A percentile compares a stretch with the other conserved stretches of the same genome.
Conservation (phyloP, 2,888 invertebrate species). For the Tridacna crocea region DNA sequence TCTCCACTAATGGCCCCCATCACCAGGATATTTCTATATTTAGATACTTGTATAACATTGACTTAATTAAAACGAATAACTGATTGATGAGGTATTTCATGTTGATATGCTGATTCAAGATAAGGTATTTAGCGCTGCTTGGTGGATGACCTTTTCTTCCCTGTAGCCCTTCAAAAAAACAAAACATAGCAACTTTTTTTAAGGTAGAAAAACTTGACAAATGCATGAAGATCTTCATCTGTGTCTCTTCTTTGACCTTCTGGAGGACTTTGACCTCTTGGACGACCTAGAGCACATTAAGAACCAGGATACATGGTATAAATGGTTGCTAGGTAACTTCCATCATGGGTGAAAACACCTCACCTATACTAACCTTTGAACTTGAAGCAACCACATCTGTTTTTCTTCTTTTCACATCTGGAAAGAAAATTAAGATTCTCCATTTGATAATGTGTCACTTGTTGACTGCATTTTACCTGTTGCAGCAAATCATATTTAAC, state of each 20-base stretch:
- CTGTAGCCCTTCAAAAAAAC: conserved; percentile 26
- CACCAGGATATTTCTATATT: conserved; percentile 2
- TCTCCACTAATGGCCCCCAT: neutral
- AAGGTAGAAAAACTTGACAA: conserved; percentile 27
- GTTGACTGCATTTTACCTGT: too few species aligned
- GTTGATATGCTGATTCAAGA: neutral
- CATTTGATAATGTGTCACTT: too few species aligned
- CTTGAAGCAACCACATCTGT: conserved; percentile 70
- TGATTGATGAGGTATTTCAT: neutral
- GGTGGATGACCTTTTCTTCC: neutral
- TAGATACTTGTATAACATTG: neutral
- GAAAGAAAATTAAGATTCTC: conserved; percentile 14
- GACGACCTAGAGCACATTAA: conserved; percentile 30
- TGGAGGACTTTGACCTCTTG: neutral
- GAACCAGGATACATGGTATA: conserved; percentile 45
- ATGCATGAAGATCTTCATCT: conserved; percentile 10
- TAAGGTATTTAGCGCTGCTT: neutral
- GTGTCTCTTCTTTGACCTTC: neutral
- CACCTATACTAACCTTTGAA: conserved; percentile 81
- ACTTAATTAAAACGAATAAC: neutral
- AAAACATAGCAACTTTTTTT: conserved; percentile 32
- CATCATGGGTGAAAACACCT: conserved; percentile 68
- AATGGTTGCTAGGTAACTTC: conserved; percentile 63
- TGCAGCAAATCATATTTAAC: too few species aligned
- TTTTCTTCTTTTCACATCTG: conserved; percentile 74